Percentiles rank a stretch among this genome's conserved stretches.
Conservation (phyloP, 2,797 vertebrate genomes). For the Mallotus villosus region DNA sequence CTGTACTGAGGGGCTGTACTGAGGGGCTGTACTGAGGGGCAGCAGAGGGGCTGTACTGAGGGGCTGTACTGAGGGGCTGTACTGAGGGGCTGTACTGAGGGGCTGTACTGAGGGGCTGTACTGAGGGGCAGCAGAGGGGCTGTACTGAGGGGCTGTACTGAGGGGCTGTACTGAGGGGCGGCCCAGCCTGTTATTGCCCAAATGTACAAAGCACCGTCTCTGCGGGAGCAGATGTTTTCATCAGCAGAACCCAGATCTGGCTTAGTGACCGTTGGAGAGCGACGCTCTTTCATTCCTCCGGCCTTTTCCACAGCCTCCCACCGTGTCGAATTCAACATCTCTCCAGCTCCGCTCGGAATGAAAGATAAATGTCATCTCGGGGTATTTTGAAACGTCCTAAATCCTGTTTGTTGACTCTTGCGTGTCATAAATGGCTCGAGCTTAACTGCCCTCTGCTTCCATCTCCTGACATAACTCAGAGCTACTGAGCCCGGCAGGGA, state of each 20-base stretch:
- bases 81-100: too few relatives aligned
- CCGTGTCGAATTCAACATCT: conserved; percentile 39
- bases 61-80: too few relatives aligned
- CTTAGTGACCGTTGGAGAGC: conserved; percentile 19
- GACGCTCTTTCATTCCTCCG: conserved; percentile 13
- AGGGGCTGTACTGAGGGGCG: too few relatives aligned
- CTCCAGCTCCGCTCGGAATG: conserved; percentile 22
- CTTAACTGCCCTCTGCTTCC: neutral
- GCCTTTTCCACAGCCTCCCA: conserved; percentile 42
- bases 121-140: too few relatives aligned
- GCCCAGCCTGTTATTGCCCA: too few relatives aligned
- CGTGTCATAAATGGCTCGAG: conserved; percentile 2
- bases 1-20: too few relatives aligned
- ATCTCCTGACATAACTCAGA: conserved; percentile 5
- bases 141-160: too few relatives aligned
- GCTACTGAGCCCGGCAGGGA: conserved; percentile 15
- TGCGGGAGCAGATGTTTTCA: conserved; percentile 30
- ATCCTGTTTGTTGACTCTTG: conserved; percentile 24
- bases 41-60: too few relatives aligned
- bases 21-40: too few relatives aligned
- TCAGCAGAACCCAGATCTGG: conserved; percentile 13
- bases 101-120: too few relatives aligned
- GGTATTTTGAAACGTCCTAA: conserved; percentile 15
- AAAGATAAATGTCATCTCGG: conserved; percentile 22
- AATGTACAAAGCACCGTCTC: conserved; percentile 42